Evolutionary conservation across 2,113 vertebrate genomes (phyloP).

Genomic region (Chinchilla lanigera): DNA sequence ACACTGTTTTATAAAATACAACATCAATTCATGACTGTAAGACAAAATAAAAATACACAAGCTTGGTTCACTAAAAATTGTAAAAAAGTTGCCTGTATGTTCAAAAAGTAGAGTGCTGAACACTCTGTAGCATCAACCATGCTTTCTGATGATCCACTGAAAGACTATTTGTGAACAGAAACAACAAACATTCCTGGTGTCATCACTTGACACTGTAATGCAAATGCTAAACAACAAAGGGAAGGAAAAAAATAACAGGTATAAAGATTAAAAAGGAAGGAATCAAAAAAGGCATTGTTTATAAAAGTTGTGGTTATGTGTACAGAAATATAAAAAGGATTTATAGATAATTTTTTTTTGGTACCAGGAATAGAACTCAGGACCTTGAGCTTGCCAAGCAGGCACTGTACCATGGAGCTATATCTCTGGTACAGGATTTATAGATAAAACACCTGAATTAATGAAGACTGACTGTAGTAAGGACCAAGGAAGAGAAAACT

Average conservation of each 20-base stretch:
- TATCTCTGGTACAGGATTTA: too few relatives aligned
- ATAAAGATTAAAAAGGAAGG: not conserved
- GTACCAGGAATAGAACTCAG: too few relatives aligned
- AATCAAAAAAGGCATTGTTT: not conserved
- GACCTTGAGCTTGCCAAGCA: too few relatives aligned
- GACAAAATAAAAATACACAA: not conserved
- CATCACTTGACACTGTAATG: not conserved
- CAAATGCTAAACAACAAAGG: not conserved
- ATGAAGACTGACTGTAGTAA: not conserved
- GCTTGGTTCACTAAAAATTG: not conserved
- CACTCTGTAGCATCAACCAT: not conserved
- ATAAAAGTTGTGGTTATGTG: not conserved
- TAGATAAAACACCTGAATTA: not conserved
- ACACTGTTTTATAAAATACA: not conserved
- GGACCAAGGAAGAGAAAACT: not conserved
- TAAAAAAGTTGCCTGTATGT: constrained; percentile 17
- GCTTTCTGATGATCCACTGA: not conserved
- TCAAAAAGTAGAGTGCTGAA: not conserved
- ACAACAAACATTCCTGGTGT: not conserved
- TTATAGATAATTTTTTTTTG: constrained; percentile 9
- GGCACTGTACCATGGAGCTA: too few relatives aligned
- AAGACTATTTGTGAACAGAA: not conserved
- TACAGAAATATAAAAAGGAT: not conserved
- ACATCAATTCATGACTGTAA: not conserved
- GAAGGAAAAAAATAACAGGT: not conserved